These are phyloP conservation scores for Centropyge bicolor DNA, from an alignment of 2,797 vertebrate species.

Conservation along the genomic window DNA sequence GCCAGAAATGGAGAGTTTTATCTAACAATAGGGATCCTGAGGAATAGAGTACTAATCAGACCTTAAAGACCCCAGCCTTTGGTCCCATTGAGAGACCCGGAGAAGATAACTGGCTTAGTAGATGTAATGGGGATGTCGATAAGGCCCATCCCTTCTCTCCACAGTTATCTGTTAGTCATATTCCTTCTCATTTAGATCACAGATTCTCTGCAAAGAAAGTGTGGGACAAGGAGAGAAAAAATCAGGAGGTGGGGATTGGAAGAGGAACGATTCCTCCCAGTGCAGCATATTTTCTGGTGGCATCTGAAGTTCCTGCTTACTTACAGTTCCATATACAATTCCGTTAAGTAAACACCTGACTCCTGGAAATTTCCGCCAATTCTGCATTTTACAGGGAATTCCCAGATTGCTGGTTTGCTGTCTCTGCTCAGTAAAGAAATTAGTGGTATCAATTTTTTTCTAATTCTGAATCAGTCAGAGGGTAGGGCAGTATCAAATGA, in stretches of 20 bases:
- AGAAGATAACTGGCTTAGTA: slow-evolving; percentile 60
- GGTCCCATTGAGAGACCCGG: slow-evolving; percentile 20
- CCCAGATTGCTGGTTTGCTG: neutral
- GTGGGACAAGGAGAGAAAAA: neutral
- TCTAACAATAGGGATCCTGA: slow-evolving; percentile 55
- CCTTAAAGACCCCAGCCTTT: slow-evolving; percentile 32
- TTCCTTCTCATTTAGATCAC: slow-evolving; percentile 42
- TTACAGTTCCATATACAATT: slow-evolving; percentile 14
- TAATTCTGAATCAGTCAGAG: neutral
- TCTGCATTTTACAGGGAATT: slow-evolving; percentile 27
- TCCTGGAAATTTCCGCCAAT: neutral
- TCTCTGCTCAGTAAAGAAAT: neutral
- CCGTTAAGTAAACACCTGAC: slow-evolving; percentile 14
- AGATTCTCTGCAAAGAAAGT: slow-evolving; percentile 21
- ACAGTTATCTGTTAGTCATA: slow-evolving; percentile 33
- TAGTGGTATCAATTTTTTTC: too few relatives aligned
- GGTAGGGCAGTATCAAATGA: neutral
- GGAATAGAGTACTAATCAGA: slow-evolving; percentile 59
- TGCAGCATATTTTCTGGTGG: slow-evolving; percentile 2
- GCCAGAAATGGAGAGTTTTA: slow-evolving; percentile 62
- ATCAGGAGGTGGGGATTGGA: slow-evolving; percentile 42
- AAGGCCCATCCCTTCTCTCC: slow-evolving; percentile 19
- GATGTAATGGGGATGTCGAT: slow-evolving; percentile 54
- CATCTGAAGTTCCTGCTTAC: slow-evolving; percentile 24
- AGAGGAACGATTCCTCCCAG: slow-evolving; percentile 27